Conservation (phyloP, 2,113 vertebrate species). For the Shinisaurus crocodilurus region DNA sequence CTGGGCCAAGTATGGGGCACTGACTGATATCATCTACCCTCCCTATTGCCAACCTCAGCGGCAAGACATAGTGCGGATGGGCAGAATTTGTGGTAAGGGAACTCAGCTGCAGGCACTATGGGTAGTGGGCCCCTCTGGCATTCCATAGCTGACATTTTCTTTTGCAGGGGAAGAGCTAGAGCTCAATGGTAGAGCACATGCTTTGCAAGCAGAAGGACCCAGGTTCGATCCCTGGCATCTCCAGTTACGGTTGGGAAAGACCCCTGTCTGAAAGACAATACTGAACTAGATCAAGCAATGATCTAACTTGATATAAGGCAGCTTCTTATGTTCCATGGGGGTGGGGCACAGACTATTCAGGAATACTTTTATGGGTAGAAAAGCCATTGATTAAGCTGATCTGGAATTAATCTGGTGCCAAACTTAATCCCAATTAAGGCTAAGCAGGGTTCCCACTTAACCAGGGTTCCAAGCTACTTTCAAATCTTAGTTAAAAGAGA, state of each 20-base stretch:
- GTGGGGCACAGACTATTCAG: background rate
- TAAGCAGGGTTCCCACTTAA: background rate
- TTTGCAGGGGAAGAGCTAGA: no score
- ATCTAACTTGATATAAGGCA: background rate
- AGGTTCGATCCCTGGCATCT: no score
- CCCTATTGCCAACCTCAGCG: background rate
- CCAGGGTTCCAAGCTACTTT: background rate
- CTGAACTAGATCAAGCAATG: background rate
- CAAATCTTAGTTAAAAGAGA: background rate
- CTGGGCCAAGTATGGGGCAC: background rate
- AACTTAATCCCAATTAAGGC: background rate
- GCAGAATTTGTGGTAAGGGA: background rate
- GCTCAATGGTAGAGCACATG: background rate
- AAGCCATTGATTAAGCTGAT: background rate
- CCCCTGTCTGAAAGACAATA: background rate
- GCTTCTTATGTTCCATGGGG: background rate
- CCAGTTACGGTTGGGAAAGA: background rate
- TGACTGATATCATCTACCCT: background rate
- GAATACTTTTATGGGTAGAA: background rate
- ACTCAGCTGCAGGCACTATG: background rate
- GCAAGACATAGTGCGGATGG: background rate
- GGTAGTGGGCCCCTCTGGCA: background rate
- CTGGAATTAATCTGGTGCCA: background rate
- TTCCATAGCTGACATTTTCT: background rate
- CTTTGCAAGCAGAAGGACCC: background rate